Conservation (phyloP, 2,797 vertebrate genomes). For the Chelon labrosus region DNA sequence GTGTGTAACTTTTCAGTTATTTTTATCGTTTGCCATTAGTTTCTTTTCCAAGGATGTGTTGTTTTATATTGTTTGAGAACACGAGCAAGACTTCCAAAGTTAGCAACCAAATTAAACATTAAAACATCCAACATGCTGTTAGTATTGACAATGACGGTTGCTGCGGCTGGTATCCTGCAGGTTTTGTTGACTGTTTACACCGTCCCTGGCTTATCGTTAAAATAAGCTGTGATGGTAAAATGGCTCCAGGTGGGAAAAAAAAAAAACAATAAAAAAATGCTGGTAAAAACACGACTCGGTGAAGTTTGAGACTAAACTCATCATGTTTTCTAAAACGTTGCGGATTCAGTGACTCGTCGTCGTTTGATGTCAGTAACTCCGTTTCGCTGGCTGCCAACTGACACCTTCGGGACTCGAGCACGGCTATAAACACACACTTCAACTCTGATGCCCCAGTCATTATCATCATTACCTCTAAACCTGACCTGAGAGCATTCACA, state of each 20-base stretch:
- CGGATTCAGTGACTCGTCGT: constrained; percentile 4
- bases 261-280: too few relatives aligned
- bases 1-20: background rate
- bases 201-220: background rate
- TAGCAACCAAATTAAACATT: background rate
- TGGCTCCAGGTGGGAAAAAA: too few relatives aligned
- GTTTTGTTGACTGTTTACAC: background rate
- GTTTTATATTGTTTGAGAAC: background rate
- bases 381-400: constrained; percentile 17
- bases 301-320: too few relatives aligned
- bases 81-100: background rate
- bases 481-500: background rate
- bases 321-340: background rate
- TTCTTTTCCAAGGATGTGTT: background rate
- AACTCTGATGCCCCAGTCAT: constrained; percentile 42
- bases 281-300: too few relatives aligned
- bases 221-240: background rate
- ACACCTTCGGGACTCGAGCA: constrained; percentile 28
- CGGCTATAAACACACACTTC: constrained; percentile 66
- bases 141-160: too few relatives aligned
- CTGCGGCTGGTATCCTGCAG: too few relatives aligned
- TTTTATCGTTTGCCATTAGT: background rate
- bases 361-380: constrained; percentile 52
- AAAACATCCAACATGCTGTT: too few relatives aligned
- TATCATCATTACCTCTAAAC: background rate